A percentile compares a stretch with the other conserved stretches of the same genome.
Conservation (phyloP, 2,888 invertebrate species). For the Melitaea athalia region DNA sequence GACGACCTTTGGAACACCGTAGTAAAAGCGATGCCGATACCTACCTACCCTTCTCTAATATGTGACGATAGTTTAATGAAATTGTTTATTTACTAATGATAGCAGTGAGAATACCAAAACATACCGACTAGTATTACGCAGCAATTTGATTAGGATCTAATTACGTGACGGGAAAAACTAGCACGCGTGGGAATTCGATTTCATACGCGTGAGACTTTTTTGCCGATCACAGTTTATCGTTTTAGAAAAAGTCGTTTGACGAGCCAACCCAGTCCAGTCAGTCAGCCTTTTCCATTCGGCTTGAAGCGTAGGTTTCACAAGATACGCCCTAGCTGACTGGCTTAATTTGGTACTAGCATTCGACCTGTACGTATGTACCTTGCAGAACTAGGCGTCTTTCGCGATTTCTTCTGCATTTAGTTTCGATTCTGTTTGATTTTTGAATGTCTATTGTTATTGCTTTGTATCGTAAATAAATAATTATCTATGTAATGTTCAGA, state of each 20-base stretch:
- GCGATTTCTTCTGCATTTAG: background rate
- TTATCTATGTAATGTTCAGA: too few species aligned
- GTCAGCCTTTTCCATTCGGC: constrained; percentile 42
- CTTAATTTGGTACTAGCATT: constrained; percentile 33
- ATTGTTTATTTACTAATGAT: background rate
- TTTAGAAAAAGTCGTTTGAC: constrained; percentile 61
- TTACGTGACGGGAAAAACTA: constrained; percentile 61
- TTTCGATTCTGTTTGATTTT: background rate
- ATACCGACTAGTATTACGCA: constrained; percentile 36
- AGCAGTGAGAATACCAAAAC: background rate
- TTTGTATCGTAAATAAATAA: background rate
- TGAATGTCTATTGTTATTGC: background rate
- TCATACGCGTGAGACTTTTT: constrained; percentile 71
- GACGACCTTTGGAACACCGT: too few species aligned
- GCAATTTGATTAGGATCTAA: constrained; percentile 45
- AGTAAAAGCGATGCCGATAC: too few species aligned
- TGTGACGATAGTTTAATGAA: background rate
- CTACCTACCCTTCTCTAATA: too few species aligned
- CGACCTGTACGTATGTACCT: background rate
- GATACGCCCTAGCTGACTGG: constrained; percentile 48
- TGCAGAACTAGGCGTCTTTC: constrained; percentile 1
- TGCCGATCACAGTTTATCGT: constrained; percentile 54
- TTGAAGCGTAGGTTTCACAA: constrained; percentile 32
- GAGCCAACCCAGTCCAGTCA: constrained; percentile 36
- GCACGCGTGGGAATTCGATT: constrained; percentile 74